phyloP scores from a whole-genome alignment of 2,797 vertebrate genomes.

The Eulemur coronatus region DNA sequence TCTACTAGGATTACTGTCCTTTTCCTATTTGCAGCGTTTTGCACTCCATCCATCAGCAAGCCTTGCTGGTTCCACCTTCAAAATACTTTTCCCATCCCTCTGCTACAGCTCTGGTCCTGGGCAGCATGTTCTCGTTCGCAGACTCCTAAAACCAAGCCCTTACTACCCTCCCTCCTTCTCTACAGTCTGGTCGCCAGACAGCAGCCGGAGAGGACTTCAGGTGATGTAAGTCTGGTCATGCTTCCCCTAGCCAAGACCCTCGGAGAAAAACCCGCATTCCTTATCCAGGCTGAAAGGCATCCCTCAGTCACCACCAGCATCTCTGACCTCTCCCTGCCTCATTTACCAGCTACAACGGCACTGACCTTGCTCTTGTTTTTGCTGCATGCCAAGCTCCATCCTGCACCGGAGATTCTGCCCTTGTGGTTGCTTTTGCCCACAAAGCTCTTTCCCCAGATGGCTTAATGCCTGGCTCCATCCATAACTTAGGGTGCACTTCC shows the following conservation, averaged over 20 bases:
- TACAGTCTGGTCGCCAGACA: background rate
- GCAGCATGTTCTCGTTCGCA: background rate
- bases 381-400: background rate
- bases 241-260: background rate
- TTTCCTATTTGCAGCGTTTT: background rate
- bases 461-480: background rate
- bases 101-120: background rate
- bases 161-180: background rate
- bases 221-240: too few species aligned
- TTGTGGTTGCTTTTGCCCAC: background rate
- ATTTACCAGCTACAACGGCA: accelerated
- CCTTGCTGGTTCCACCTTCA: background rate
- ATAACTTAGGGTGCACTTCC: background rate
- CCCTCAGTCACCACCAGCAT: background rate
- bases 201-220: background rate
- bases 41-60: background rate
- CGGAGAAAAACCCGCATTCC: background rate
- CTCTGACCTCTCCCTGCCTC: background rate
- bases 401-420: background rate
- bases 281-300: background rate
- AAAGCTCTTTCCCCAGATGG: background rate
- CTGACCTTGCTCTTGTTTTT: background rate
- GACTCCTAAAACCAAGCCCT: background rate
- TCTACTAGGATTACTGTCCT: background rate
- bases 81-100: background rate